Base-by-base conservation (phyloP, 2,113 vertebrate genomes). In the Steatornis caripensis region DNA sequence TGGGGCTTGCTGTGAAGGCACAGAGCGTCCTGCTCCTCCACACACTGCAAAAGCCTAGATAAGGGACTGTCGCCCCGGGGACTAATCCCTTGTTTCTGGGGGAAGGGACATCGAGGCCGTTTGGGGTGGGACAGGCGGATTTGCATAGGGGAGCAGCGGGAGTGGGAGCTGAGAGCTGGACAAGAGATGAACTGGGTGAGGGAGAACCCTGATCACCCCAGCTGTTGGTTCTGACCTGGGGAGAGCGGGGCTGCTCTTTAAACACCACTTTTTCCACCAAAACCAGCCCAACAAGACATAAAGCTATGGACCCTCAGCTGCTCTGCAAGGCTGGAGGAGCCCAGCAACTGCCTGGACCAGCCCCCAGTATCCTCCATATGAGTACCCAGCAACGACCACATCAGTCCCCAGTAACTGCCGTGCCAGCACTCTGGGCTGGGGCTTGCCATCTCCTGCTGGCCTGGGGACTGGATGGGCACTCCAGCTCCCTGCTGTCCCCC, bases 391-490 rank as follows among this genome's bases (percentile, higher is more conserved):
- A 69, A 60, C 13, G 60, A 9, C 21, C 36, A 17, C 3, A 41
- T 22, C 49, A 64, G 21, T 3, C 11, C 55, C 54, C 29, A 55
- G 36, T 17, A 39, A 18, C 22, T 23, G 16, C 16, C 11, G 15
- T 43, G 60, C 13, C 78, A 68, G 34, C 2, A 21, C 22, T 1
- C 32, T 45, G 7, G 32, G 3, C 16, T 34, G 53, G 48, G 24
- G 6, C 12, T 69, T 55, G 22, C 23, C 10, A 5, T 45, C 27
- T 49, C 29, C 46, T 18, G 39, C 26, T 54, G 48, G 19, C 16
- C 4, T 21, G 54, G 49, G 39, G 19, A 26, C 0, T 3, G 9
- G 34, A 15, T 2, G 69, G 29, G 30, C 32, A 39, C 18, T 16
- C 11, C 17, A 15, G 3, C 15, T 64, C 37, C 34, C 24, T 3